These are phyloP conservation scores for Psephotus haematonotus DNA, from an alignment of 2,113 vertebrate species.

Conservation along the genomic window DNA sequence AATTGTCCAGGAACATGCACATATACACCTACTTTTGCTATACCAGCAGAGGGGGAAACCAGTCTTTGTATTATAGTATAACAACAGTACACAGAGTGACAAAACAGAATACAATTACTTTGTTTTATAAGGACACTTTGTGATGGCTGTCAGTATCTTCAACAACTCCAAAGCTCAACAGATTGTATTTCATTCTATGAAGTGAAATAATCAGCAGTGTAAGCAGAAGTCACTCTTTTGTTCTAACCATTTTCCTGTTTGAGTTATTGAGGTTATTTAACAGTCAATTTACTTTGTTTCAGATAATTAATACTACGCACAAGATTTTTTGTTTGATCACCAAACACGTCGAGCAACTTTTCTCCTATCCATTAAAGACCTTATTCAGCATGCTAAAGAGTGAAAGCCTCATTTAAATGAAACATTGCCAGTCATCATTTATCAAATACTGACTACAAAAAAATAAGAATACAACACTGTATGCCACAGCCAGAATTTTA, in stretches of 20 bases:
- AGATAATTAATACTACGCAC: background rate
- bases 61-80: background rate
- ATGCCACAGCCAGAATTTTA: background rate
- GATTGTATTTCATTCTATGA: background rate
- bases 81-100: background rate
- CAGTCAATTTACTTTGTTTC: background rate
- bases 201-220: background rate
- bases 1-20: background rate
- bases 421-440: background rate
- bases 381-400: background rate
- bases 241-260: background rate
- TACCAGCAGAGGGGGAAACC: background rate
- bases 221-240: background rate
- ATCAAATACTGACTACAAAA: background rate
- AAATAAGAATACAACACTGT: background rate
- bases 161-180: background rate
- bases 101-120: background rate
- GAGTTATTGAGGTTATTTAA: background rate
- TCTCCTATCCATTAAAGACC: background rate
- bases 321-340: background rate
- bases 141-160: background rate
- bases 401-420: background rate
- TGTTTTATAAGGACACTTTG: background rate
- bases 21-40: background rate
- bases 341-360: background rate